Base-by-base conservation (phyloP, 2,888 invertebrate species). In the Stomorhina lunata region DNA sequence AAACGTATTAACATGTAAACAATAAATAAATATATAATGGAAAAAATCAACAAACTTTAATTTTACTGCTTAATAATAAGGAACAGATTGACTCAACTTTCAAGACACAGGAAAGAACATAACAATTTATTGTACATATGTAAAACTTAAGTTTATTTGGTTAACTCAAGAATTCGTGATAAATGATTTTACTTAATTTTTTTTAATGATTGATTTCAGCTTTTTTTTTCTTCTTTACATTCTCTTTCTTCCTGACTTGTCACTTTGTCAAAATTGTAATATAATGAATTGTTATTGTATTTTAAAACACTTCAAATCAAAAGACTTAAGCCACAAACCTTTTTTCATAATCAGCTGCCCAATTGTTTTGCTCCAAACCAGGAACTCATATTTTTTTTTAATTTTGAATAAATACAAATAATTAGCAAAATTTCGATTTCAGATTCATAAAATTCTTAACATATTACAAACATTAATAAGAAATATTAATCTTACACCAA, bases 261-360 rank as follows among this genome's bases (percentile, higher is more conserved):
- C n/a, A 17, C 7, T 27, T 15, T 65, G 57, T 34, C 32, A 43
- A 63, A 71, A 55, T 2, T 57, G n/a, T 4, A 50, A 59, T 50
- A 22, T 59, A 59, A 68, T 53, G 32, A 73, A 81, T 72, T 65
- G 50, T 50, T 57, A n/a, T 22, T 37, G 53, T 37, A 20, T 57
- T 59, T 37, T 25, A 4, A 25, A 6, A n/a, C 17, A n/a, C 27
- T 10, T 15, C 20, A 50, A 69, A 59, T 22, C 78, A 27, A 66
- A 78, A 75, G 75, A 75, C 73, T 78, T 66, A 75, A 69, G 78
- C 37, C 32, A 53, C 69, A 65, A 82, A 71, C 81, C 40, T 22
- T 48, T 45, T 48, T 22, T 15, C n/a, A 29, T 27, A 25, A 10
- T 2, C 10, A 22, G 15, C 15, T 55, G 12, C 7, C 9, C 55